Percentiles rank a stretch among this genome's conserved stretches.
phyloP scores from a whole-genome alignment of 1,140 invertebrate genomes.

The Tribolium madens region DNA sequence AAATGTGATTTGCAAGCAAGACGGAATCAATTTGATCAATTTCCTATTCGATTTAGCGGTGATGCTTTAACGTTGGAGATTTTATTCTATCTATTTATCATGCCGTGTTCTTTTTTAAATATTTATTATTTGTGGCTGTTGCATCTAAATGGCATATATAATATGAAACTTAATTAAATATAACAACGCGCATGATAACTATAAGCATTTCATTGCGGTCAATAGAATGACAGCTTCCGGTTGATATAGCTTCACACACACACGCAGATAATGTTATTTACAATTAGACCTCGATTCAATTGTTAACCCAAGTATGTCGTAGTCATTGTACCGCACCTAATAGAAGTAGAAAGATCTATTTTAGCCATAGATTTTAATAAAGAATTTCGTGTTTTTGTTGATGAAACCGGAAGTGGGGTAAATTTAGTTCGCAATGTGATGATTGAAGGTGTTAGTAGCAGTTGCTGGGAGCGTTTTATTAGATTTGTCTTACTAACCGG shows the following conservation, averaged over 20 bases:
- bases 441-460: too few relatives aligned
- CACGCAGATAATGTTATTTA: constrained; percentile 27
- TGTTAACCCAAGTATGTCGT: constrained; percentile 8
- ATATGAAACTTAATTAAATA: constrained; percentile 24
- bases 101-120: not conserved
- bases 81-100: not conserved
- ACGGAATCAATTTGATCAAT: constrained; percentile 32
- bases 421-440: too few relatives aligned
- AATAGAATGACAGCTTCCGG: constrained; percentile 48
- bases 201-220: constrained; percentile 43
- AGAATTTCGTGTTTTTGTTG: not conserved
- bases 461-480: constrained; percentile 3
- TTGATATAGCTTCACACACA: constrained; percentile 38
- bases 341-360: not conserved
- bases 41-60: constrained; percentile 31
- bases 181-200: not conserved
- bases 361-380: not conserved
- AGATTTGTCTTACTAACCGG: constrained; percentile 62
- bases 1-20: constrained; percentile 1
- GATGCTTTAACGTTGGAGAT: not conserved
- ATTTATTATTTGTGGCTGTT: too few relatives aligned
- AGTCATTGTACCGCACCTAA: constrained; percentile 1
- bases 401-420: too few relatives aligned
- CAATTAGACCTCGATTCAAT: constrained; percentile 9
- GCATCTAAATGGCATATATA: constrained; percentile 4